Percentiles rank a stretch among this genome's conserved stretches.
These are phyloP conservation scores for Parthenolecanium corni DNA, from an alignment of 2,888 invertebrate genomes.

Conservation along the genomic window DNA sequence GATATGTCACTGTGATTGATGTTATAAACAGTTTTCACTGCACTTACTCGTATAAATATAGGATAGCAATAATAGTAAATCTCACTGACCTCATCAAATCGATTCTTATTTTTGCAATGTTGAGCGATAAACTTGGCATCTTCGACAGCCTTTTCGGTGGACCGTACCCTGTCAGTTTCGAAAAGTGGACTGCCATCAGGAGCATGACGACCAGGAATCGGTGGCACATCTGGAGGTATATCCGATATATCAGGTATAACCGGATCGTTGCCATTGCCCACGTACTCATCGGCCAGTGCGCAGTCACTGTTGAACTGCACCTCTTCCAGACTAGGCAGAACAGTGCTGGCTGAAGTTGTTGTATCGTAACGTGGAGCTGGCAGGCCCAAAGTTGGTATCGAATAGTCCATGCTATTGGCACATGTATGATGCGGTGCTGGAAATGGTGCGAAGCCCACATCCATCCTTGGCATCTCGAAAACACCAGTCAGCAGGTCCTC, in stretches of 20 bases:
- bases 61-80: too few species aligned
- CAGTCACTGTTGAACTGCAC: conserved; percentile 48
- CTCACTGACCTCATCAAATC: conserved; percentile 78
- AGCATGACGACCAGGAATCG: conserved; percentile 28
- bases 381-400: conserved; percentile 23
- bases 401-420: not conserved
- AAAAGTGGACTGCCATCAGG: conserved; percentile 63
- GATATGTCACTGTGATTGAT: too few species aligned
- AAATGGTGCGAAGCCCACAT: conserved; percentile 8
- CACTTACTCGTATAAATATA: too few species aligned
- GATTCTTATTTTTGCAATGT: conserved; percentile 88
- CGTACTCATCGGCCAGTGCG: conserved; percentile 69
- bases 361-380: conserved; percentile 20
- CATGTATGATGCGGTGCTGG: not conserved
- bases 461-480: conserved; percentile 18
- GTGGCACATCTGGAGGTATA: conserved; percentile 37
- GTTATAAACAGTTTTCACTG: too few species aligned
- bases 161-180: conserved; percentile 47
- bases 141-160: conserved; percentile 79
- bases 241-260: conserved; percentile 33
- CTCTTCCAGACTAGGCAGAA: conserved; percentile 53
- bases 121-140: conserved; percentile 90
- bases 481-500: conserved; percentile 34
- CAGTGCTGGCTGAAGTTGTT: conserved; percentile 38
- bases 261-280: conserved; percentile 44